Evolutionary conservation across 2,113 vertebrate species (phyloP).

Genomic region (Spheniscus mendiculus): DNA sequence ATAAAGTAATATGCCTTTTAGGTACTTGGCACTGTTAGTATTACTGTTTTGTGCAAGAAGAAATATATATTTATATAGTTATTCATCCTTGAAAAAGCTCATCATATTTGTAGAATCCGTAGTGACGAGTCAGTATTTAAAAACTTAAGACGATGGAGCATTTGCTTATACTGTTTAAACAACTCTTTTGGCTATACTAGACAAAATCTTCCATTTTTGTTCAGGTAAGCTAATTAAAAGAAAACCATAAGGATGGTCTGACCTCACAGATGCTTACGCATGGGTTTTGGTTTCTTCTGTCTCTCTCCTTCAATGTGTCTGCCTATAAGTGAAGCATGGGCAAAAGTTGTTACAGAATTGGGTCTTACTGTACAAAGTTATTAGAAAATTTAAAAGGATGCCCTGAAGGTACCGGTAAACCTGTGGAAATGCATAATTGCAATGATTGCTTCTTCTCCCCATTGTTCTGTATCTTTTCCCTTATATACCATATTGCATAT

Average conservation of each 20-base stretch:
- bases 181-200: background rate
- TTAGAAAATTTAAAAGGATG: background rate
- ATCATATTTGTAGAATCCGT: background rate
- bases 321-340: background rate
- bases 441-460: background rate
- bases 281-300: background rate
- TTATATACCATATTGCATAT: background rate
- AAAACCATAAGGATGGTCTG: background rate
- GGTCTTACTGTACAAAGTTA: background rate
- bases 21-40: background rate
- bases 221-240: background rate
- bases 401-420: background rate
- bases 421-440: background rate
- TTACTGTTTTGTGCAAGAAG: background rate
- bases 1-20: background rate
- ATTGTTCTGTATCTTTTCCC: background rate
- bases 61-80: background rate
- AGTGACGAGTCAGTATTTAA: background rate
- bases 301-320: background rate
- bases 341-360: background rate
- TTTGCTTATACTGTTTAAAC: background rate
- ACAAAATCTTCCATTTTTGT: background rate
- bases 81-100: background rate
- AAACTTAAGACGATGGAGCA: background rate
- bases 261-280: background rate